Conservation (phyloP, 2,113 vertebrate genomes). For the Nycticebus coucang region DNA sequence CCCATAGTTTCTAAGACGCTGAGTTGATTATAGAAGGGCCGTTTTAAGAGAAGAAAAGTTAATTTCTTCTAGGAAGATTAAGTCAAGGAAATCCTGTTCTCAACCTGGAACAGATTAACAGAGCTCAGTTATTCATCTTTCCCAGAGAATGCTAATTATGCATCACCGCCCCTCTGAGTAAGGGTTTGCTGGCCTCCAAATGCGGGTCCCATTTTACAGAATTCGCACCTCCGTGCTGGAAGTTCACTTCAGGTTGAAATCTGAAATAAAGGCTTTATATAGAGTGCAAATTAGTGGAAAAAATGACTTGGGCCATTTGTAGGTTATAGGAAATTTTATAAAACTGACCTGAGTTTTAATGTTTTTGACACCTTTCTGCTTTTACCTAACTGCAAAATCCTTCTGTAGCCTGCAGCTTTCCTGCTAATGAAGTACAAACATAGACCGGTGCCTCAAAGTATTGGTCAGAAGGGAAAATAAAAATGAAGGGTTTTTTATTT, state of each 20-base stretch:
- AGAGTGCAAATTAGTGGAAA: conserved; percentile 75
- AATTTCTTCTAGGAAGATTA: conserved; percentile 80
- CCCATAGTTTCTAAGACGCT: neutral
- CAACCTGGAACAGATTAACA: conserved; percentile 76
- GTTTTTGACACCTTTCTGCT: conserved; percentile 64
- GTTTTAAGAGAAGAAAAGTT: conserved; percentile 75
- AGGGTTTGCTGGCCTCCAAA: conserved; percentile 61
- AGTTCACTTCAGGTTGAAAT: conserved; percentile 79
- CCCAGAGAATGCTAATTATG: conserved; percentile 49
- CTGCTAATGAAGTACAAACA: conserved; percentile 69
- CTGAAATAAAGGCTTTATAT: conserved; percentile 69
- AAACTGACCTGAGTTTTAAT: conserved; percentile 72
- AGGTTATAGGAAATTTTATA: conserved; percentile 73
- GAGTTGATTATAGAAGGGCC: conserved; percentile 62
- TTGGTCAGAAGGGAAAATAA: conserved; percentile 42
- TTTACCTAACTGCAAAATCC: conserved; percentile 67
- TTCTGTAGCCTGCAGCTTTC: conserved; percentile 75
- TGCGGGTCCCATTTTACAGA: conserved; percentile 68
- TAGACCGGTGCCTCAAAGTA: neutral
- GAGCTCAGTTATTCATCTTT: conserved; percentile 54
- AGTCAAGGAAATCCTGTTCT: conserved; percentile 74
- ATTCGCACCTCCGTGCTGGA: conserved; percentile 64
- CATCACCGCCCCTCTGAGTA: neutral
- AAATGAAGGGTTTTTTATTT: neutral
- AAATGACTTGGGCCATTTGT: conserved; percentile 68